Conservation (phyloP, 2,113 vertebrate genomes). For the Urocitellus parryii region DNA sequence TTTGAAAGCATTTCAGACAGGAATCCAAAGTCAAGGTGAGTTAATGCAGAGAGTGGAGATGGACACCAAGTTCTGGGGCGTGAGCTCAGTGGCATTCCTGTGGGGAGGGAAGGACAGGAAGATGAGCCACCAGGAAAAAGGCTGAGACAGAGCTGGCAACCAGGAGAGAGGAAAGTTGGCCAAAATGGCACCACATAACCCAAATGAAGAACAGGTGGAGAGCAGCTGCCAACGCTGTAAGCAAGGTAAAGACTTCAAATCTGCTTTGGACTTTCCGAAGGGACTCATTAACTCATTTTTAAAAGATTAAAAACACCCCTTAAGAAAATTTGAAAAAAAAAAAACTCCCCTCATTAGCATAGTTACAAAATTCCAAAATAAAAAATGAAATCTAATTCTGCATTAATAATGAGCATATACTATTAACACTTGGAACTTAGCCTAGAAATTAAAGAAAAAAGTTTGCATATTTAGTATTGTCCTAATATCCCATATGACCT, state of each 20-base stretch:
- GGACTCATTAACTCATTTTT: not conserved
- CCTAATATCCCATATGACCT: not conserved
- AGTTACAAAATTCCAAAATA: not conserved
- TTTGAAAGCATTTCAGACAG: not conserved
- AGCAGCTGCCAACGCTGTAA: not conserved
- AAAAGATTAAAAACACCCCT: not conserved
- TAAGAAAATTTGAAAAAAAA: not conserved
- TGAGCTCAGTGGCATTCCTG: rapidly evolving
- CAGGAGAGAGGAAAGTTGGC: not conserved
- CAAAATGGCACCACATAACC: no score
- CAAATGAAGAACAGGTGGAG: no score
- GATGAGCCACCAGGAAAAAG: not conserved
- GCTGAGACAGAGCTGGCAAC: not conserved
- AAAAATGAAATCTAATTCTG: not conserved
- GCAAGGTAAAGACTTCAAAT: not conserved
- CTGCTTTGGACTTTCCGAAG: not conserved
- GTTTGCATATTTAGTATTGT: not conserved
- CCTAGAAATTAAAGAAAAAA: not conserved
- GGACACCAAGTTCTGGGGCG: not conserved
- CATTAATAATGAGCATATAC: not conserved
- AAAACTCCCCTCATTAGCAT: not conserved
- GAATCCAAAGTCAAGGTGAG: not conserved
- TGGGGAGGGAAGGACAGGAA: not conserved
- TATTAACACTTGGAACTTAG: not conserved
- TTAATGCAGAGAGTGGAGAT: no score